Base-by-base conservation (phyloP, 2,113 vertebrate genomes). In the Rattus rattus region DNA sequence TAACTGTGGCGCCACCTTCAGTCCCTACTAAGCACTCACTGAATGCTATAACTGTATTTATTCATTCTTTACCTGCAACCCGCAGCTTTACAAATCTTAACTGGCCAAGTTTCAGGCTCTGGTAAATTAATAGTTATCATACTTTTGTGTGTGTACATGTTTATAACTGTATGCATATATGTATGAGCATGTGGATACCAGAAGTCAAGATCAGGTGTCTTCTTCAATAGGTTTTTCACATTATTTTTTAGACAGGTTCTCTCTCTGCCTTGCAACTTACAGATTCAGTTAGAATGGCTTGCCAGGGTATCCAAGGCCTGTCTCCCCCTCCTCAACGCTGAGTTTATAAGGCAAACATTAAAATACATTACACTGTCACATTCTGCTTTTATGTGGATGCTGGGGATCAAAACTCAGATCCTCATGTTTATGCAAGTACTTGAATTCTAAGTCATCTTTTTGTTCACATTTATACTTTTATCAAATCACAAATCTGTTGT, bases 381-480 rank as follows among this genome's bases (percentile, higher is more conserved):
- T 24, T 59, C 79, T n/a, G 33, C 24, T 39, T 61, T 24, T 61
- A 16, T 59, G 79, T 81, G 17, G 36, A 59, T 36, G 19, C 54
- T 59, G 54, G 19, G 33, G 17, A 33, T n/a, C 79, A 56, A 59
- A 59, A 36, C 33, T 84, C 56, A 61, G 56, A 56, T 61, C 56
- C 56, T 84, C 54, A 59, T 24, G 54, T 59, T 59, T 83, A 59
- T 83, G 80, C 11, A 83, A 83, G 36, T 2, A 61, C 56, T 26
- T 61, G 54, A 83, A n/a, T 43, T 63, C 33, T 79, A 61, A 86
- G 83, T 56, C 88, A 92, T 85, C 39, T 69, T 49, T 80, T 33
- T 61, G 54, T 24, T 20, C 20, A 88, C 77, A 75, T 39, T 65
- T 92, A 79, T 75, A 91, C 22, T 80, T 93, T 56, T 94, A 95